Conservation (phyloP, 2,797 vertebrate genomes). For the Oryzias dopingdopingensis region DNA sequence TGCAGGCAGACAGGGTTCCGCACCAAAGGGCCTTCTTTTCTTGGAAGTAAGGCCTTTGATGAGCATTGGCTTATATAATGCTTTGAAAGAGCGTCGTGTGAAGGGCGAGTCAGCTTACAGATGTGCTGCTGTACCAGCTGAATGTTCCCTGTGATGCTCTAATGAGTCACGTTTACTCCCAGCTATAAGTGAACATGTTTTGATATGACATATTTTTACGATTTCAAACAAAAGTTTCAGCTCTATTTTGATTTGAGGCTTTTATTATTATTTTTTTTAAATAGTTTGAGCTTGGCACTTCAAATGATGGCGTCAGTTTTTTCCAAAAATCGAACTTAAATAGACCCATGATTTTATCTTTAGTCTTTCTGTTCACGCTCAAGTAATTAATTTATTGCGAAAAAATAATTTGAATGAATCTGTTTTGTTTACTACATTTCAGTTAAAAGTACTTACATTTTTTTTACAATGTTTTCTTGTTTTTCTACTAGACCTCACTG, state of each 20-base stretch:
- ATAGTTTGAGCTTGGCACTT: too few relatives aligned
- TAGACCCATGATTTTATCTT: too few relatives aligned
- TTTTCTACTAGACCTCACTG: slow-evolving; percentile 55
- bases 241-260: not conserved
- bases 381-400: too few relatives aligned
- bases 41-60: slow-evolving; percentile 43
- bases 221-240: too few relatives aligned
- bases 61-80: slow-evolving; percentile 51
- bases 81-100: slow-evolving; percentile 38
- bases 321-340: too few relatives aligned
- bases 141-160: slow-evolving; percentile 47
- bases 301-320: too few relatives aligned
- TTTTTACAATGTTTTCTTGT: slow-evolving; percentile 43
- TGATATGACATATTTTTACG: not conserved
- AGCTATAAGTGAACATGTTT: slow-evolving; percentile 17
- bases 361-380: too few relatives aligned
- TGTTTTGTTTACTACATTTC: too few relatives aligned
- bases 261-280: not conserved
- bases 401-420: too few relatives aligned
- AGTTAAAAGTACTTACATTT: slow-evolving; percentile 4
- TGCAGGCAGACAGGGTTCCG: slow-evolving; percentile 46
- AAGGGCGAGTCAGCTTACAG: slow-evolving; percentile 20
- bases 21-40: slow-evolving; percentile 46
- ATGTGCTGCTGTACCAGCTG: slow-evolving; percentile 32
- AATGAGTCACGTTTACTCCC: slow-evolving; percentile 14